phyloP scores from a whole-genome alignment of 2,888 invertebrate genomes.

The Pyralis farinalis region DNA sequence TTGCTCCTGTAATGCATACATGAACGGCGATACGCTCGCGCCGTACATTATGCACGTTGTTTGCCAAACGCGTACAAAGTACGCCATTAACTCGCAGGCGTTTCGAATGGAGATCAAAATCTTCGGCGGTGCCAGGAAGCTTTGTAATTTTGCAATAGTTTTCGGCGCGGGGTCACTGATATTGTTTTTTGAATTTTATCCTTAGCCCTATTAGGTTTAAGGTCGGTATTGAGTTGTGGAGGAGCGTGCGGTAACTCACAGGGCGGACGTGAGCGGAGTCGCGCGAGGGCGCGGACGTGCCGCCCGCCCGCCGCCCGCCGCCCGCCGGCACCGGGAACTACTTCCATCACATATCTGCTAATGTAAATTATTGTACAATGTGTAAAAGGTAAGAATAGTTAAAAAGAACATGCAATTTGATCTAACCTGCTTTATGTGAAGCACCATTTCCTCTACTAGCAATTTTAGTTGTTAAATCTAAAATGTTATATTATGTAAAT shows the following conservation, averaged over 20 bases:
- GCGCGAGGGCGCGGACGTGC: background rate
- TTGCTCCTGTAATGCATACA: no score
- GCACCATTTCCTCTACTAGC: no score
- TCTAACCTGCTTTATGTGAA: no score
- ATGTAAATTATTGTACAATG: no score
- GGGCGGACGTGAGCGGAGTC: constrained; percentile 7
- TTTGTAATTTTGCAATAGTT: constrained; percentile 29
- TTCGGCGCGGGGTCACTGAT: constrained; percentile 22
- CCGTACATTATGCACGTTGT: background rate
- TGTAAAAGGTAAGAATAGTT: no score
- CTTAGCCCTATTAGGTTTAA: background rate
- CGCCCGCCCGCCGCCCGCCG: constrained; percentile 8
- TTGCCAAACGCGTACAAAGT: constrained; percentile 9
- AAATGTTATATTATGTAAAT: no score
- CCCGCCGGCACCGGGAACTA: constrained; percentile 2
- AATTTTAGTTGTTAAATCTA: no score
- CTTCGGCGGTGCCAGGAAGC: constrained; percentile 22
- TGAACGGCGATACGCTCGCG: no score
- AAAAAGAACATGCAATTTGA: no score
- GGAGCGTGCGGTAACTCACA: constrained; percentile 4
- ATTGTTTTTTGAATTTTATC: background rate
- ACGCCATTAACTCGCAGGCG: constrained; percentile 8
- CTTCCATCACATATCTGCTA: constrained; percentile 14
- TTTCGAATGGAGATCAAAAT: constrained; percentile 21
- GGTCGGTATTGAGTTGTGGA: background rate